Evolutionary conservation across 2,888 invertebrate species (phyloP), one percentile per base, ranked within the genome.

Genomic region (Xylocampa areola): DNA sequence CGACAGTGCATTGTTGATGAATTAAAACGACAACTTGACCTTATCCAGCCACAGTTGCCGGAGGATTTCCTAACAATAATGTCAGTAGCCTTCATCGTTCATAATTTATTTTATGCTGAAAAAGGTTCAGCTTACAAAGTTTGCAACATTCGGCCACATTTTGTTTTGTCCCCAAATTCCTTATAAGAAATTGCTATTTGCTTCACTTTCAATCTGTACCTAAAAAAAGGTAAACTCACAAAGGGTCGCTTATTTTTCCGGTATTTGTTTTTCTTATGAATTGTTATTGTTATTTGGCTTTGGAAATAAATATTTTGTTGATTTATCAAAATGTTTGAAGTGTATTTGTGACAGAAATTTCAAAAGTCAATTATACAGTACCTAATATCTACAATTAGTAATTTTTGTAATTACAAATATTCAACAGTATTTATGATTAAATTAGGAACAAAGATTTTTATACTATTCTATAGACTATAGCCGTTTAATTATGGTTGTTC

Each of bases 1-100:
- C 76, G 79, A 16, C 76, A 80, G 61, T 55, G 47, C n/a, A 54
- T 72, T 27, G 77, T 85, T 27, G 73, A 79, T 41, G 77, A 81
- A 51, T 44, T 89, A 49, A 81, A 76, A 45, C 48, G 50, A 19
- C 63, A 80, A 49, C 65, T 85, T 3, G 74, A 77, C 5, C 50
- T 47, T 5, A 54, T 87, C 14, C 47, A 59, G 8, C 73, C 84
- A 0, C 57, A 68, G 4, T 63, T 90, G 5, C 86, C 89, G 1
- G 84, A 82, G 37, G 70, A 88, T 39, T 47, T 90, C n/a, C 76
- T 86, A 2, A 54, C 50, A 10, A 76, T 79, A 36, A 53, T 86
- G 91, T 91, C 65, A 80, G 81, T 62, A 45, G 6, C 25, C 7
- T 33, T 49, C 25, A 43, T 25, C 17, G 8, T 21, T 17, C 4